Percentiles rank a stretch among this genome's conserved stretches.
These are phyloP conservation scores for Malurus leucopterus DNA, from an alignment of 2,797 vertebrate species.

Conservation along the genomic window DNA sequence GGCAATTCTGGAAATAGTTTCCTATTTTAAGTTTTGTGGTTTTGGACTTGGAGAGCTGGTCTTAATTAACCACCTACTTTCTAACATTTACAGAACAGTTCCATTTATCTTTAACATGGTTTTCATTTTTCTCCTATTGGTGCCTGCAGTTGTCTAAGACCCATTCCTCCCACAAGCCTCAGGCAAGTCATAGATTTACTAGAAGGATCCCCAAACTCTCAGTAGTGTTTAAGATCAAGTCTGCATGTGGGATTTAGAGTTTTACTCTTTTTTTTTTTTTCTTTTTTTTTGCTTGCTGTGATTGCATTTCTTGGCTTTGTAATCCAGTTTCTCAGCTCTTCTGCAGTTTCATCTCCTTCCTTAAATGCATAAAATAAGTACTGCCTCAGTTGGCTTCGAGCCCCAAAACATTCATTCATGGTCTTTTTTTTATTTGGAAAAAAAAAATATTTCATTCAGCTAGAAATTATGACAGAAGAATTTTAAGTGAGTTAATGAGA, in stretches of 20 bases:
- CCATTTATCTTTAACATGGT: constrained; percentile 78
- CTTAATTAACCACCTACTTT: constrained; percentile 79
- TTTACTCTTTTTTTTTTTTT: background rate
- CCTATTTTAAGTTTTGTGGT: constrained; percentile 78
- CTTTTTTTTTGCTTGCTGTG: background rate
- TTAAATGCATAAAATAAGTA: constrained; percentile 41
- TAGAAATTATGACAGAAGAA: constrained; percentile 28
- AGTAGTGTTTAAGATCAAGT: constrained; percentile 61
- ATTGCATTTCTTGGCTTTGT: constrained; percentile 64
- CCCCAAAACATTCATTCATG: constrained; percentile 35
- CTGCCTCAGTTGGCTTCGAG: constrained; percentile 17
- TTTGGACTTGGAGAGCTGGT: constrained; percentile 74
- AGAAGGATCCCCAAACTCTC: constrained; percentile 51
- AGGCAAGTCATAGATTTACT: constrained; percentile 69
- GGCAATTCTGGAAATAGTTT: constrained; percentile 81
- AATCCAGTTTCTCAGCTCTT: constrained; percentile 52
- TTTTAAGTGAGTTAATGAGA: constrained; percentile 22
- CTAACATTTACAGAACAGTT: constrained; percentile 74
- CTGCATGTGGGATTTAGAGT: constrained; percentile 54
- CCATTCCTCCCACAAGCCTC: constrained; percentile 68
- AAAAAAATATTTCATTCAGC: constrained; percentile 26
- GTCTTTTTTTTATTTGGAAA: background rate
- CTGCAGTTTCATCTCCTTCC: constrained; percentile 38
- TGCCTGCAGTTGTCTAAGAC: constrained; percentile 69
- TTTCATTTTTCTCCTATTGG: constrained; percentile 76